Evolutionary conservation across 30 jellyfish, hydroid and myxozoan genomes (phyloP), one percentile per base, ranked within the genome.

Genomic region (Cassiopea andromeda): DNA sequence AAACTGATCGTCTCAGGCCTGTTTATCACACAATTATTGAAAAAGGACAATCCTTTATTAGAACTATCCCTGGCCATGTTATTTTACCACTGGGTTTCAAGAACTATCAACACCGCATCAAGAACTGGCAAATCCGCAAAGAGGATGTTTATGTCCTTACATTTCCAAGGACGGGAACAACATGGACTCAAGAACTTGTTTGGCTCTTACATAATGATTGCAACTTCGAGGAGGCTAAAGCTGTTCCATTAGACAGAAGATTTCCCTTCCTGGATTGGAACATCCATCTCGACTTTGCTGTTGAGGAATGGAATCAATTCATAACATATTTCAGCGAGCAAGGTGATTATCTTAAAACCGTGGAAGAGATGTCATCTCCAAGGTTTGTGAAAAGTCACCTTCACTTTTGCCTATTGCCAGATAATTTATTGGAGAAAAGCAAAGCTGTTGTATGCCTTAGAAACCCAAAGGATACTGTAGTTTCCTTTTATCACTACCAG

Each of bases 151-250:
- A 46, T 58, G 85, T 84, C 48, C 13, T 70, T 15, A 18, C 78
- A 18, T 84, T 47, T 18, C 92, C 85, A 12, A 84, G 71, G 75
- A 84, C 27, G 12, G 92, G 92, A 12, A 69, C 92, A 57, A 84
- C 92, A 9, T 84, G 92, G 92, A 70, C 47, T 15, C 84, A 69
- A 43, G 92, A 84, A 44, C 70, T 84, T 14, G 92, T 84, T 9
- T 84, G 92, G 92, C 57, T 72, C 61, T 44, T 84, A 10, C 85
- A 46, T 78, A 70, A 84, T 73, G 59, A 84, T 48, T 70, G 64
- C 19, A 83, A 84, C 60, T 44, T 75, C 1, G 83, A 75, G 18
- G 47, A 46, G n/a, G 67, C 69, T 5, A 75, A 44, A 9, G 14
- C 17, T 2, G 68, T 75, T 44, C 47, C 18, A 3, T 2, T 18